Conservation (phyloP, 2,113 vertebrate genomes). For the Podarcis cretensis region DNA sequence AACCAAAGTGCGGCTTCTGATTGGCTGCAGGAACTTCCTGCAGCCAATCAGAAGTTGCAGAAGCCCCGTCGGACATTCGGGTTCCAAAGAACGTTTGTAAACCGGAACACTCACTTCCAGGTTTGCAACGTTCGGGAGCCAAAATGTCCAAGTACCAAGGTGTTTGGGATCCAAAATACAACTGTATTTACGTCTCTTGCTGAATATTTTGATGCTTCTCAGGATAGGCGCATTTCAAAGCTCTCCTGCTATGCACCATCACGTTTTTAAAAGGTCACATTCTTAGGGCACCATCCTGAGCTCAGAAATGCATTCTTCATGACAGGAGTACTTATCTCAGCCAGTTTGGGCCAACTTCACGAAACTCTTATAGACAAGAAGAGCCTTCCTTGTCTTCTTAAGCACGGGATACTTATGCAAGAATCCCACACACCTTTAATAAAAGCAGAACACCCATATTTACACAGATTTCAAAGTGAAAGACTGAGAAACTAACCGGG, state of each 20-base stretch:
- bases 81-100: no score
- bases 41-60: no score
- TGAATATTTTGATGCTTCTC: background rate
- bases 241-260: background rate
- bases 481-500: background rate
- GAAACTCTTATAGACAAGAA: background rate
- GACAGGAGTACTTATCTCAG: background rate
- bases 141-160: no score
- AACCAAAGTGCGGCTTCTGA: no score
- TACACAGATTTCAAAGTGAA: background rate
- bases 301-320: background rate
- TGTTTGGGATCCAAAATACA: no score
- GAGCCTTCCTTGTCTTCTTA: background rate
- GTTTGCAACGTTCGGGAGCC: no score
- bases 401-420: background rate
- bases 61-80: no score
- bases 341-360: background rate
- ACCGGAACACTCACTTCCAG: no score
- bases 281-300: background rate
- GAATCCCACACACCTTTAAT: background rate
- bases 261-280: background rate
- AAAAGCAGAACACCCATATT: background rate
- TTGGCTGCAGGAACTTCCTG: no score
- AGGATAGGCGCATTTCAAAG: background rate
- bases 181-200: background rate